These are phyloP conservation scores for Trichopoda pennipes DNA, from an alignment of 2,888 invertebrate genomes.

Conservation along the genomic window DNA sequence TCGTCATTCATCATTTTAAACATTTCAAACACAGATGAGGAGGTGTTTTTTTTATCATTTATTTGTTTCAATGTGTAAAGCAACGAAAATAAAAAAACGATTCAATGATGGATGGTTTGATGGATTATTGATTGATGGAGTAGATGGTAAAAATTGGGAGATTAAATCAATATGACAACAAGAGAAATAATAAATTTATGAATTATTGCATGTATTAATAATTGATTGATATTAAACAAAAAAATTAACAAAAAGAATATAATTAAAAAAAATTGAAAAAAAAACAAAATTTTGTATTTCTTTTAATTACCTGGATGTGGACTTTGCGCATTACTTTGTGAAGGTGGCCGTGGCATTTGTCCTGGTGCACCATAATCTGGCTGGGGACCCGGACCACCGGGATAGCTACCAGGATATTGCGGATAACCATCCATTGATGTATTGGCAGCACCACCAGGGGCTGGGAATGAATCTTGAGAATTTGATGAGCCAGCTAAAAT, in stretches of 20 bases:
- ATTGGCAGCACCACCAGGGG: constrained; percentile 85
- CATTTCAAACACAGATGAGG: constrained; percentile 20
- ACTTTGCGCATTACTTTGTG: constrained; percentile 85
- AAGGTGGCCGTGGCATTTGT: constrained; percentile 87
- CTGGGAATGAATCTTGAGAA: constrained; percentile 94
- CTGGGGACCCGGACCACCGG: constrained; percentile 81
- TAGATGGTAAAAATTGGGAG: constrained; percentile 40
- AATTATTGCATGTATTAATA: constrained; percentile 31
- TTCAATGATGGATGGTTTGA: constrained; percentile 52
- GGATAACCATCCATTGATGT: constrained; percentile 92
- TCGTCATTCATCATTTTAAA: constrained; percentile 19
- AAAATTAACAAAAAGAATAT: constrained; percentile 37
- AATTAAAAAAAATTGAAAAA: constrained; percentile 16
- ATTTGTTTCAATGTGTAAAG: constrained; percentile 24
- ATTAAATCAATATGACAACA: constrained; percentile 34
- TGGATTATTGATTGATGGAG: constrained; percentile 46
- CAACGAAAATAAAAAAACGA: constrained; percentile 1
- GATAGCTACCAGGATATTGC: constrained; percentile 83
- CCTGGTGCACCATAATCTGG: constrained; percentile 85
- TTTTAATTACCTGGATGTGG: constrained; percentile 84
- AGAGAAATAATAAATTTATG: constrained; percentile 38
- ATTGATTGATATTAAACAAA: constrained; percentile 38
- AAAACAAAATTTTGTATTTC: constrained; percentile 25
- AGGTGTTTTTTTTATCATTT: constrained; percentile 19
- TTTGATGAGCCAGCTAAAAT: constrained; percentile 88